Evolutionary conservation across 1,140 invertebrate species (phyloP), one percentile per base, ranked within the genome.

Genomic region (Cotesia typhae): DNA sequence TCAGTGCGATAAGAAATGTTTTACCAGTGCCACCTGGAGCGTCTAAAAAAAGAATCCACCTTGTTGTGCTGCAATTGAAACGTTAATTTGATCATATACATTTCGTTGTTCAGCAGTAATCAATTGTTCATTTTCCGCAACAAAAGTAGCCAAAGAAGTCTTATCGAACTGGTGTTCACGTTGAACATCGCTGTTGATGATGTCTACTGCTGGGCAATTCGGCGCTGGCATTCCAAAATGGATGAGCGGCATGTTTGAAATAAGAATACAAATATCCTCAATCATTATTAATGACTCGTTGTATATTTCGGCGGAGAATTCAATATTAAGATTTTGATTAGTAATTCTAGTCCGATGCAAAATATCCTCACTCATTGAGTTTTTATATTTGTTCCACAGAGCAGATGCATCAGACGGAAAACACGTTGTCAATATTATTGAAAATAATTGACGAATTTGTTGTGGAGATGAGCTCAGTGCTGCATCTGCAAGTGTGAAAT

Each of bases 241-340:
- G 28, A 28, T 28, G 28, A 28, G 28, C 1, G 28, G 28, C 28
- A 28, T 28, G 3, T 28, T 28, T 28, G 28, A 28, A 74, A 86
- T 82, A 41, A 76, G 63, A 36, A 70, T 73, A 76, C 82, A 83
- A 73, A 80, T 77, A 73, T 81, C 79, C 71, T 84, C 81, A 74
- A 84, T 83, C 35, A 68, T 37, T 71, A 85, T 79, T 78, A 84
- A 84, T 79, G 79, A 73, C 61, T 82, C 77, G 74, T 83, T 85
- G 74, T 84, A 79, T 70, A 84, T 84, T 78, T 83, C 78, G 75
- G 75, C 77, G 65, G 7, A 64, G 7, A 71, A 17, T 51, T 71
- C 0, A 17, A 74, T 4, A 37, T 28, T 41, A 3, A 0, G 28
- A 74, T 74, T 72, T 37, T 4, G 1, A 2, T 4, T n/a, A 5